Conservation (phyloP, 2,113 vertebrate species). For the Neofelis nebulosa region DNA sequence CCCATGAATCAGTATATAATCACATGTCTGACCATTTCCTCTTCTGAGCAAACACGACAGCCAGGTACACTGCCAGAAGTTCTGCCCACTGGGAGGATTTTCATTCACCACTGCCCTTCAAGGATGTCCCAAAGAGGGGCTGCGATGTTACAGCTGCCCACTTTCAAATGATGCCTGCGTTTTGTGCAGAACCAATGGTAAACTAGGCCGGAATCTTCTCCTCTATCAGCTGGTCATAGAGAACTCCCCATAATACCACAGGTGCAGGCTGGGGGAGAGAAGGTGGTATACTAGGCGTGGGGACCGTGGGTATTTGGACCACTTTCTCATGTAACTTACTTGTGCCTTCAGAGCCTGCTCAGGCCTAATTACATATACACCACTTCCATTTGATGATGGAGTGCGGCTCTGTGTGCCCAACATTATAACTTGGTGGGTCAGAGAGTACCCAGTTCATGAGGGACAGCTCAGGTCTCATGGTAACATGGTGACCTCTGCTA, state of each 20-base stretch:
- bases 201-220: neutral
- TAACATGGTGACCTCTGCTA: neutral
- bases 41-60: neutral
- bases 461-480: neutral
- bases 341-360: neutral
- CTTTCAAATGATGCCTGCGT: neutral
- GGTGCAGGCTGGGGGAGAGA: neutral
- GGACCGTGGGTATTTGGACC: neutral
- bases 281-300: neutral
- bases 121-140: neutral
- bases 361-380: neutral
- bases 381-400: neutral
- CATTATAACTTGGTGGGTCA: neutral
- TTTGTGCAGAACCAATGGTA: neutral
- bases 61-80: neutral
- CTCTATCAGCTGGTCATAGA: neutral
- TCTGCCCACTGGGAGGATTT: neutral
- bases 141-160: neutral
- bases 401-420: neutral
- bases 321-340: neutral
- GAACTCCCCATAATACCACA: neutral
- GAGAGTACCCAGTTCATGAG: neutral
- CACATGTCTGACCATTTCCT: neutral
- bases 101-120: neutral
- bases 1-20: neutral